Base-by-base conservation (phyloP, 2,113 vertebrate species). In the Tragelaphus scriptus region DNA sequence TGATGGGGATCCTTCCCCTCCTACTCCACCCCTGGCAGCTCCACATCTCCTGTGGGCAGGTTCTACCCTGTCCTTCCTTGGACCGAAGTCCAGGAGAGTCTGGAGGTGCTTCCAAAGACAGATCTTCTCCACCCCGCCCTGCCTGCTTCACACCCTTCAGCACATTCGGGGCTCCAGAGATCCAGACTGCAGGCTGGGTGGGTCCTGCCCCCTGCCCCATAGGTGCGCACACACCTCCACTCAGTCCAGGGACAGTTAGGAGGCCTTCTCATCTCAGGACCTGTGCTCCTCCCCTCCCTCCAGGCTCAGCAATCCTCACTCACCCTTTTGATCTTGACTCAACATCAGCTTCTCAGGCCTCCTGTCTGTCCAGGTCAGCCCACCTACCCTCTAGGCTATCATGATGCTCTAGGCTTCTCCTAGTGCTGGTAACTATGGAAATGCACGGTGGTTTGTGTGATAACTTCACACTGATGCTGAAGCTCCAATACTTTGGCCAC, bases 101-200 rank as follows among this genome's bases (percentile, higher is more conserved):
- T 44, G 5, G n/a, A 47, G 44, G 30, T 8, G 28, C 30, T 80
- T 49, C 28, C 2, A 0, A 17, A 47, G 26, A 40, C 28, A 23
- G 2, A 86, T 11, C 49, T 30, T 4, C 26, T 3, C 53, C 8
- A 1, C 2, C 36, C 51, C 0, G 7, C 40, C 13, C 28, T 11
- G 30, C 17, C 5, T 49, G 51, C 79, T 17, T 59, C 77, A 58
- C 13, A 7, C 30, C 26, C 61, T 56, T 30, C 17, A 58, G 61
- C 19, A 32, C 77, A 53, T 28, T 28, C 11, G 0, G 11, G 77
- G 30, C 59, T 89, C 75, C 21, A 14, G 17, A 14, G 12, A 55
- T 21, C 14, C 49, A 28, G 28, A 15, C 11, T 1, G 23, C 79
- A 58, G 53, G 32, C 19, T 3, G 16, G 26, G 61, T 32, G 61